Evolutionary conservation across 2,113 vertebrate genomes (phyloP), one percentile per base, ranked within the genome.

Genomic region (Rafetus swinhoei): DNA sequence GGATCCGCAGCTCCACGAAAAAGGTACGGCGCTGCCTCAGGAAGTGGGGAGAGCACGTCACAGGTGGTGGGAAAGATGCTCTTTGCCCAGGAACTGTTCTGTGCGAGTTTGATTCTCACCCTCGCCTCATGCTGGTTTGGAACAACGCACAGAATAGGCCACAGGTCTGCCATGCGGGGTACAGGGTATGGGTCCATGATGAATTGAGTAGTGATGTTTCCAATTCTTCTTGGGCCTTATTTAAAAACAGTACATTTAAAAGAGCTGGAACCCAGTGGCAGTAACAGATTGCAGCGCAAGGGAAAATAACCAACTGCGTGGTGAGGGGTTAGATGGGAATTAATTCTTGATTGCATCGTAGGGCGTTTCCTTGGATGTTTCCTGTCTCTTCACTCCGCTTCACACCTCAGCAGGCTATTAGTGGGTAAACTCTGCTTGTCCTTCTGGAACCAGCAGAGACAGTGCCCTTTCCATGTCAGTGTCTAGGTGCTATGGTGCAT

Each of bases 1-100:
- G 99, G 86, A 99, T 99, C 96, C 98, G 99, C 89, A 99, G 99
- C 96, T 99, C 99, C 0, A 99, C 99, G 81, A 99, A 99, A 96
- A 99, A 99, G 99, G 99, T 99, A 96, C 4, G 10, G 19, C 60
- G 21, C 7, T 74, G 56, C 35, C 0, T 0, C 85, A 15, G 8
- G 72, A 3, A 69, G 9, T 3, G 84, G 84, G 86, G 84, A 81
- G 76, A 50, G n/a, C 9, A 27, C 6, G 10, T 24, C 74, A 27
- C 79, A 45, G 80, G 52, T 81, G 50, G 29, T 27, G 91, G 87
- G 14, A n/a, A 84, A 15, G 29, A 89, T 27, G 24, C 19, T 79
- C 9, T 0, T 0, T 50, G 83, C 65, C 19, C 1, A 52, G 59
- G 50, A 92, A 77, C 52, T 27, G 79, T 55, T 57, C 53, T 29